Evolutionary conservation across 2,888 invertebrate genomes (phyloP), one percentile per base, ranked within the genome.

Genomic region (Agrypnus murinus): DNA sequence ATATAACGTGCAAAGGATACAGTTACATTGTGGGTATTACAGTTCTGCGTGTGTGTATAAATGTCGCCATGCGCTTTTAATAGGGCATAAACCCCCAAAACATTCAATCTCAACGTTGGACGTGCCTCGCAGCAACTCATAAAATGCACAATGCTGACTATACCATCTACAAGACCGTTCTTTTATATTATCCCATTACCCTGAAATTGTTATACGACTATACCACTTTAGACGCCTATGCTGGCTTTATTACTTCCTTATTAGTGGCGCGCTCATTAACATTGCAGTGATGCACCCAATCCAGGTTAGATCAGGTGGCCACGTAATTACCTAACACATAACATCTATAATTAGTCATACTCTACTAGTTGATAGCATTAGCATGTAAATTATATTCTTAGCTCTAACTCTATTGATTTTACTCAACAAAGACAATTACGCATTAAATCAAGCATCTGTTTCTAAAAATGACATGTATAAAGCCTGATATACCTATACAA

Each of bases 61-160:
- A 76, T 74, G 76, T 75, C 74, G 59, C 71, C 58, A 72, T 73
- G 46, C 62, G 57, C 65, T 71, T 74, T 71, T 76, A 75, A 74
- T 75, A 73, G 74, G 64, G 59, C 73, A 76, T 76, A 76, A 76
- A 76, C 72, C 73, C 69, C 69, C 68, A 55, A 72, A 76, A 76
- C 74, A 75, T 76, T 76, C 74, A 76, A 75, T 76, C 76, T 74
- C 74, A 59, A 65, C 68, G 68, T 71, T 46, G 76, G 72, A 75
- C 74, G 72, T 73, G 72, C 73, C 67, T 72, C 59, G 67, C 57
- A 65, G 69, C 50, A 62, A 72, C 66, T 72, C 74, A 66, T 76
- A 76, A 76, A 76, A 72, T 76, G 71, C 72, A 65, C 71, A 67
- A 70, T 69, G 67, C 72, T 66, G 65, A 66, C 53, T 59, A 46